Evolutionary conservation across 2,113 vertebrate genomes (phyloP), one percentile per base, ranked within the genome.

Genomic region (Oncorhynchus mykiss): DNA sequence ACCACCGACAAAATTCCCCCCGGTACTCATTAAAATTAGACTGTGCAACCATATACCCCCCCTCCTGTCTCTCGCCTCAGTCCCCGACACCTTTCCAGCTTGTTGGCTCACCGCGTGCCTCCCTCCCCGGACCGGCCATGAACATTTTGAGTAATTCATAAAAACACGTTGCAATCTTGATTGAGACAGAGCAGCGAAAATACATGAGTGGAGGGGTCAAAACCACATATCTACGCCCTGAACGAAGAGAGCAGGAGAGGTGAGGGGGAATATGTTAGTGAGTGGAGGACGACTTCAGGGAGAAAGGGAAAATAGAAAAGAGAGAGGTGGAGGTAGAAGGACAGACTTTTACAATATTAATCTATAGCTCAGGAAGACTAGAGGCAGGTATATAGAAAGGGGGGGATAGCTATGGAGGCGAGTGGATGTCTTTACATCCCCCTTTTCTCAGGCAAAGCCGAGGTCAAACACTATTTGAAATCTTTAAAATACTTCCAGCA

Each of bases 81-180:
- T 86, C 88, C 20, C 24, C 68, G 1, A 39, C 22, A 16, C 24
- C 34, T 60, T 65, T 34, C 18, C 14, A 18, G 20, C 67, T 68
- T 57, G 27, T 51, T 73, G 66, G 49, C 49, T 85, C 73, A 76
- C 73, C 0, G 0, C 1, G 12, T 34, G 29, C 70, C 34, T 45
- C 29, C 51, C 73, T 81, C 85, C 87, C 86, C 2, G 78, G 93
- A 90, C 88, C 68, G 66, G 86, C 91, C 87, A 79, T 77, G 91
- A 94, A 91, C 86, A 86, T 80, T 91, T 88, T 89, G 91, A 95
- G 93, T 89, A 94, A 94, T 95, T 95, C 93, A 91, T 91, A 91
- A 94, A 95, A 93, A 88, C 3, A 84, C 78, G 83, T 29, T 74
- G 1, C 82, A 34, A 76, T 83, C 65, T 77, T 88, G 93, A 93